A percentile compares a stretch with the other conserved stretches of the same genome.
Conservation (phyloP, 53 echinoderm and acorn worm species). For the Henricia sp. region DNA sequence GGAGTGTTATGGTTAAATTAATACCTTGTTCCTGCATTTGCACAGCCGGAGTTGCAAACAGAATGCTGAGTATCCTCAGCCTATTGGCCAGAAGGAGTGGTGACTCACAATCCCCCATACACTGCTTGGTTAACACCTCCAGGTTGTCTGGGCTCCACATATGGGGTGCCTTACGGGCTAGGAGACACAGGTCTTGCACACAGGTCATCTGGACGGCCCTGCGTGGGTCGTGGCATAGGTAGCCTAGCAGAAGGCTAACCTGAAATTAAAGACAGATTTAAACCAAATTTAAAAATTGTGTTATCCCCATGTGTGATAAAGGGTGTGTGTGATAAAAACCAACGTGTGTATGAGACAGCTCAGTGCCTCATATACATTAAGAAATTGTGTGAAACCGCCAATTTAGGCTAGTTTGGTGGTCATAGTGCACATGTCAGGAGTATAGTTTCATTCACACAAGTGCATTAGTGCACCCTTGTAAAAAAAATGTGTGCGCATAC, state of each 20-base stretch:
- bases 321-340: too few relatives aligned
- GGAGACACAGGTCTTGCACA: conserved; percentile 72
- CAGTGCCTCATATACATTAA: too few relatives aligned
- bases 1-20: too few relatives aligned
- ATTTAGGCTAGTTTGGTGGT: too few relatives aligned
- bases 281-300: not conserved
- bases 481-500: too few relatives aligned
- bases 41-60: conserved; percentile 84
- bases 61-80: conserved; percentile 71
- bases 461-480: too few relatives aligned
- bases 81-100: conserved; percentile 64
- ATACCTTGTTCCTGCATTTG: conserved; percentile 67
- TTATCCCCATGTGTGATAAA: too few relatives aligned
- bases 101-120: conserved; percentile 54
- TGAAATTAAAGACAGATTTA: conserved; percentile 8
- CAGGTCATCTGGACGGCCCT: conserved; percentile 71
- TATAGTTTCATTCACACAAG: too few relatives aligned
- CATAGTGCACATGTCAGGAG: too few relatives aligned
- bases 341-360: too few relatives aligned
- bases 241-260: conserved; percentile 81
- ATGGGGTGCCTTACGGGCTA: conserved; percentile 90
- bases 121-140: conserved; percentile 67
- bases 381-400: too few relatives aligned
- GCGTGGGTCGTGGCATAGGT: conserved; percentile 78
- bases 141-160: conserved; percentile 88